Conservation (phyloP, 2,888 invertebrate species). For the Gisinianus flammeolus region DNA sequence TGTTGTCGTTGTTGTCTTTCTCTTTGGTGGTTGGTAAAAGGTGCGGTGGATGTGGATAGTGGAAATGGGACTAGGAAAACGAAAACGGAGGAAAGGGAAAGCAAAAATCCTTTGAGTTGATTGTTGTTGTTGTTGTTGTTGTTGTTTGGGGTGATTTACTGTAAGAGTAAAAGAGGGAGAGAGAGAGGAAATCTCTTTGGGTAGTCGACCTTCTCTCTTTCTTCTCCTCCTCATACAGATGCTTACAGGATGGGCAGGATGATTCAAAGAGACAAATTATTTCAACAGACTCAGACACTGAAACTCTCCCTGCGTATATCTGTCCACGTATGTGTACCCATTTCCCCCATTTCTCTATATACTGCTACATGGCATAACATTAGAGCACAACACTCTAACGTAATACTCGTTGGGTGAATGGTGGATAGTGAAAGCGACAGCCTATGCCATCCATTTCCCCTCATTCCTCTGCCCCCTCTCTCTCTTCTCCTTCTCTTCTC, state of each 20-base stretch:
- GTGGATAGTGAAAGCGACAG: neutral
- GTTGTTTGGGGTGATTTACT: neutral
- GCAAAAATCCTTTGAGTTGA: neutral
- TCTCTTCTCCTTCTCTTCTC: neutral
- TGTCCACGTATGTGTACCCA: no score
- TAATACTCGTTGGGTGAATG: neutral
- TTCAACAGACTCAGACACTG: slow-evolving; percentile 7
- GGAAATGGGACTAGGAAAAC: neutral
- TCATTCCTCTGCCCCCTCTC: neutral
- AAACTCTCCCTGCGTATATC: neutral
- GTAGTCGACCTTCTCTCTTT: neutral
- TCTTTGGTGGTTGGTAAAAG: neutral
- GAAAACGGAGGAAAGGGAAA: neutral
- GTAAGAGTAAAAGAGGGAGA: neutral
- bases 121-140: neutral
- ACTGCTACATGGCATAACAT: neutral
- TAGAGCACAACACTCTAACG: no score
- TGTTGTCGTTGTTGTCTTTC: no score
- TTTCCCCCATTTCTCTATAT: neutral
- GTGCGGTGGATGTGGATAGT: neutral
- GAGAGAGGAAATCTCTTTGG: neutral
- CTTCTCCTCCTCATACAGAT: neutral
- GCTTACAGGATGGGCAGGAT: neutral
- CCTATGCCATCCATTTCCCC: slow-evolving; percentile 40
- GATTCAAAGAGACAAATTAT: slow-evolving; percentile 16